These are phyloP conservation scores for Cetoscarus ocellatus DNA, from an alignment of 2,797 vertebrate genomes.

Conservation along the genomic window DNA sequence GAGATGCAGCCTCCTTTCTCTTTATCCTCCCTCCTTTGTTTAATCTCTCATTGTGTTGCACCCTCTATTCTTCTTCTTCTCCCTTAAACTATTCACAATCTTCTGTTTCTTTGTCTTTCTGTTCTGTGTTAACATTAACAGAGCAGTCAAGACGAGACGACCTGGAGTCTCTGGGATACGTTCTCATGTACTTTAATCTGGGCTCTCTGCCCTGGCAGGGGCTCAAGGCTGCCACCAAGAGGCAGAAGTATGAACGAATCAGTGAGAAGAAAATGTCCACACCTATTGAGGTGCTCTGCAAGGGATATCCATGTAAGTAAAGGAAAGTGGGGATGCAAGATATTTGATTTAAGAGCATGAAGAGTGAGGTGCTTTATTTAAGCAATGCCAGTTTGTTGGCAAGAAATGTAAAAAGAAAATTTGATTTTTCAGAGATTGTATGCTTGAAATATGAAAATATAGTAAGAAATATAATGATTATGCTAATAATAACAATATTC, in stretches of 20 bases:
- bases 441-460: too few relatives aligned
- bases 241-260: constrained; percentile 97
- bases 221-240: constrained; percentile 96
- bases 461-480: too few relatives aligned
- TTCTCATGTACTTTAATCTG: constrained; percentile 99
- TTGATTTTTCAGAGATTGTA: too few relatives aligned
- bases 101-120: not conserved
- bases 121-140: constrained; percentile 56
- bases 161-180: constrained; percentile 96
- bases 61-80: not conserved
- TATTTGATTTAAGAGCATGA: not conserved
- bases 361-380: too few relatives aligned
- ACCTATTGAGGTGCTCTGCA: constrained; percentile 96
- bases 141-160: constrained; percentile 97
- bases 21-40: too few relatives aligned
- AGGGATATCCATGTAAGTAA: constrained; percentile 95
- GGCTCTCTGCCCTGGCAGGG: constrained; percentile 98
- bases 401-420: too few relatives aligned
- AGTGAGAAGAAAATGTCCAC: constrained; percentile 99
- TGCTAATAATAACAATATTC: too few relatives aligned
- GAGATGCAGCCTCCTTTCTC: not conserved
- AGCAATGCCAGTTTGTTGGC: too few relatives aligned
- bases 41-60: too few relatives aligned
- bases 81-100: not conserved
- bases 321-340: not conserved